phyloP scores from a whole-genome alignment of 2,888 invertebrate species.

The Smittia aterrima region DNA sequence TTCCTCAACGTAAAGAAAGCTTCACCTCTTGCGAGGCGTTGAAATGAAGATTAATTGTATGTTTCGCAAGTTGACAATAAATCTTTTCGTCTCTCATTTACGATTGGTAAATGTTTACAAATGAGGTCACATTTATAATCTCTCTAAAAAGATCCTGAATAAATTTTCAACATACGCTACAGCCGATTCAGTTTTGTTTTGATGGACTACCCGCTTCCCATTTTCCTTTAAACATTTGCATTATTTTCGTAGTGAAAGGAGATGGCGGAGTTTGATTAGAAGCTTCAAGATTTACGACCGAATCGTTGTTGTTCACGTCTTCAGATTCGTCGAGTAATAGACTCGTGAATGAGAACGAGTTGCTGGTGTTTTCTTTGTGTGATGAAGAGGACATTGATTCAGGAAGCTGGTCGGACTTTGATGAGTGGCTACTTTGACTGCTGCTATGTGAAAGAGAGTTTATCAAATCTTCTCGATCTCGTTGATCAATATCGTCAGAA shows the following conservation, averaged over 20 bases:
- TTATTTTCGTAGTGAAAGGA: conserved; percentile 30
- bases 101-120: neutral
- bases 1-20: no score
- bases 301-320: conserved; percentile 44
- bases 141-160: conserved; percentile 8
- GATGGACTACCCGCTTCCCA: neutral
- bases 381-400: conserved; percentile 11
- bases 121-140: neutral
- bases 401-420: conserved; percentile 14
- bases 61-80: neutral
- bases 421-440: conserved; percentile 21
- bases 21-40: no score
- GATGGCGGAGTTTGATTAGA: neutral
- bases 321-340: conserved; percentile 49
- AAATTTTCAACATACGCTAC: neutral
- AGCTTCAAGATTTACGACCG: neutral
- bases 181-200: neutral
- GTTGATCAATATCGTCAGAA: conserved; percentile 15
- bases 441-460: neutral
- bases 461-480: conserved; percentile 26
- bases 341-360: conserved; percentile 51
- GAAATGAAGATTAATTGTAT: neutral
- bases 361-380: conserved; percentile 51
- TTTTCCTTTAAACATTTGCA: conserved; percentile 21
- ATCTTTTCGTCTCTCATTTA: neutral